phyloP scores from a whole-genome alignment of 2,113 vertebrate genomes.

The Amphiprion percula region DNA sequence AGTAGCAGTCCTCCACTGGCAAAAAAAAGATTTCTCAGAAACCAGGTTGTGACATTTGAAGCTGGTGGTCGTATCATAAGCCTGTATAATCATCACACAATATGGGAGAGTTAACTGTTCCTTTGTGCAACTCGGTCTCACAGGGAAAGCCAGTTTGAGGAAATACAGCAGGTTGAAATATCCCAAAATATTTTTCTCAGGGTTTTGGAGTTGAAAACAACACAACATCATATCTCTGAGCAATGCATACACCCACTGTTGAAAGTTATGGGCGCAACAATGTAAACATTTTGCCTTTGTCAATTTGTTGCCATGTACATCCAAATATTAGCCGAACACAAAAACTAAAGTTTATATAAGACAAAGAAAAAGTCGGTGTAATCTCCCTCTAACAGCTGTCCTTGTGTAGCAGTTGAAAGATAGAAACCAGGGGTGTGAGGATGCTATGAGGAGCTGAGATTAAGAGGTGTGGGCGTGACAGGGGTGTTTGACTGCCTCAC shows the following conservation, averaged over 20 bases:
- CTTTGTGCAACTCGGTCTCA: background rate
- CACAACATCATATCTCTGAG: background rate
- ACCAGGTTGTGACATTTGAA: background rate
- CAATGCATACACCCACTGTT: background rate
- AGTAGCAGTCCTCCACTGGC: too few relatives aligned
- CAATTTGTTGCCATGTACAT: slow-evolving; percentile 25
- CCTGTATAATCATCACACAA: background rate
- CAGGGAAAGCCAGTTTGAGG: background rate
- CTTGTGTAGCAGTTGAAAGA: slow-evolving; percentile 22
- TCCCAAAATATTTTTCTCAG: background rate
- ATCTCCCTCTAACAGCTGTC: slow-evolving; percentile 13
- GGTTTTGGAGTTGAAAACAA: background rate
- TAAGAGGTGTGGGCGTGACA: slow-evolving; percentile 41
- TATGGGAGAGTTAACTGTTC: background rate
- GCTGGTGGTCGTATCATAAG: background rate
- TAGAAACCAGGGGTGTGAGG: slow-evolving; percentile 33
- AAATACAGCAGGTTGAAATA: background rate
- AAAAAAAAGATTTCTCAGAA: background rate
- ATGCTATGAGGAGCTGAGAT: slow-evolving; percentile 51
- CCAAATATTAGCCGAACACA: slow-evolving; percentile 46
- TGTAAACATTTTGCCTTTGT: background rate
- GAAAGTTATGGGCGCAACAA: background rate
- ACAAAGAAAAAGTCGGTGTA: background rate
- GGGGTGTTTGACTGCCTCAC: slow-evolving; percentile 42
- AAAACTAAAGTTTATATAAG: slow-evolving; percentile 26